A percentile compares a stretch with the other conserved stretches of the same genome.
Evolutionary conservation across 2,113 vertebrate species (phyloP).

Genomic region (Perca schrenkii): DNA sequence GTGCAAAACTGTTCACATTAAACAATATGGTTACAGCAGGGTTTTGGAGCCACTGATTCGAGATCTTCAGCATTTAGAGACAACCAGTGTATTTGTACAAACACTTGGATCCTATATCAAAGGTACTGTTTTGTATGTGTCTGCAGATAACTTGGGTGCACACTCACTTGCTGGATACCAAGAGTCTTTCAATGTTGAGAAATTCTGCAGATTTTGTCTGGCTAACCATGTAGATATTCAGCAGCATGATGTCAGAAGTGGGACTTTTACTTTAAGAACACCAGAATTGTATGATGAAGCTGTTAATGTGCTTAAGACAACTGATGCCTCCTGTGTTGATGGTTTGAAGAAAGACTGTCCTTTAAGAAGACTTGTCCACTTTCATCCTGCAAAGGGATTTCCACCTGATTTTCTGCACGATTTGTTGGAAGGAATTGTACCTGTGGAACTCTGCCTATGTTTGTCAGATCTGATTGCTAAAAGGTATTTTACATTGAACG

Average conservation of each 20-base stretch:
- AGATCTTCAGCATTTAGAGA: slow-evolving; percentile 41
- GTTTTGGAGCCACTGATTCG: slow-evolving; percentile 40
- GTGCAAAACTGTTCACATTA: slow-evolving; percentile 29
- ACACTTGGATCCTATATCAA: slow-evolving; percentile 19
- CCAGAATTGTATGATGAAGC: background rate
- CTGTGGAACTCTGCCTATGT: background rate
- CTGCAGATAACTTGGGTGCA: slow-evolving; percentile 5
- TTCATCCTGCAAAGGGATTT: background rate
- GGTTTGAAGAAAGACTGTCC: background rate
- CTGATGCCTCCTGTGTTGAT: background rate
- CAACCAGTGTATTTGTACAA: background rate
- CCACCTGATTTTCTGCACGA: no score
- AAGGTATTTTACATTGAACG: slow-evolving; percentile 14
- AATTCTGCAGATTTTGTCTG: background rate
- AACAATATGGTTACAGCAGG: no score
- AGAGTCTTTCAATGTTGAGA: background rate
- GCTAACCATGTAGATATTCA: background rate
- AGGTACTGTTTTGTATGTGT: slow-evolving; percentile 33
- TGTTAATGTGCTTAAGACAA: no score
- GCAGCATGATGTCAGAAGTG: background rate
- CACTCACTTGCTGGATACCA: no score
- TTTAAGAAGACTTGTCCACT: background rate
- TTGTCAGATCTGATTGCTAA: background rate
- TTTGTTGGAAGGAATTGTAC: background rate
- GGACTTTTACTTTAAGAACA: background rate